Evolutionary conservation across 2,797 vertebrate species (phyloP).

Genomic region (Diplodus puntazzo): DNA sequence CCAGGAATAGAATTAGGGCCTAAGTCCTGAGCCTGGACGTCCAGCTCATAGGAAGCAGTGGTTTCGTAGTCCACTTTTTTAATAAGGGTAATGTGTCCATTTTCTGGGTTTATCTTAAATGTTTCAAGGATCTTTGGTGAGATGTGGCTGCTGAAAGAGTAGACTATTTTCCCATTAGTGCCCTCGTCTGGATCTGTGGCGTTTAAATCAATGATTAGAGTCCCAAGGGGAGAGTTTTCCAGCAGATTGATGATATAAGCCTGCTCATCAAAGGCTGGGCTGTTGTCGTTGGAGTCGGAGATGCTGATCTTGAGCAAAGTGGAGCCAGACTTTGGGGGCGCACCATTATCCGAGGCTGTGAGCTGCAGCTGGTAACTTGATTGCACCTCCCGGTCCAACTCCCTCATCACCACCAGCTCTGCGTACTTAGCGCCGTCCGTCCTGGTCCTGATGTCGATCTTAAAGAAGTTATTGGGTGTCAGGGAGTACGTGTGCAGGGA

Average conservation of each 20-base stretch:
- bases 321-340: constrained; percentile 92
- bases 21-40: constrained; percentile 95
- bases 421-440: constrained; percentile 96
- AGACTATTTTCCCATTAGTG: constrained; percentile 94
- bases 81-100: constrained; percentile 92
- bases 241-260: constrained; percentile 90
- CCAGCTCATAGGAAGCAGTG: constrained; percentile 93
- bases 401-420: constrained; percentile 93
- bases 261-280: constrained; percentile 92
- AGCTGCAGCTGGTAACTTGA: constrained; percentile 93
- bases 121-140: constrained; percentile 93
- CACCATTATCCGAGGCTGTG: constrained; percentile 93
- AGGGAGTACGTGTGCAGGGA: constrained; percentile 93
- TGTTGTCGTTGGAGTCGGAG: constrained; percentile 98
- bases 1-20: constrained; percentile 98
- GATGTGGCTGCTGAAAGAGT: constrained; percentile 96
- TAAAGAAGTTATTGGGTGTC: constrained; percentile 93
- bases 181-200: constrained; percentile 98
- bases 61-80: constrained; percentile 96
- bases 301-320: constrained; percentile 94
- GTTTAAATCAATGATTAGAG: constrained; percentile 94
- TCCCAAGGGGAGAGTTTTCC: constrained; percentile 92
- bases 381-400: constrained; percentile 93
- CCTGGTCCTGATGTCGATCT: constrained; percentile 92
- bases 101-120: constrained; percentile 94